Evolutionary conservation across 1,140 invertebrate species (phyloP).

Genomic region (Ephestia elutella): DNA sequence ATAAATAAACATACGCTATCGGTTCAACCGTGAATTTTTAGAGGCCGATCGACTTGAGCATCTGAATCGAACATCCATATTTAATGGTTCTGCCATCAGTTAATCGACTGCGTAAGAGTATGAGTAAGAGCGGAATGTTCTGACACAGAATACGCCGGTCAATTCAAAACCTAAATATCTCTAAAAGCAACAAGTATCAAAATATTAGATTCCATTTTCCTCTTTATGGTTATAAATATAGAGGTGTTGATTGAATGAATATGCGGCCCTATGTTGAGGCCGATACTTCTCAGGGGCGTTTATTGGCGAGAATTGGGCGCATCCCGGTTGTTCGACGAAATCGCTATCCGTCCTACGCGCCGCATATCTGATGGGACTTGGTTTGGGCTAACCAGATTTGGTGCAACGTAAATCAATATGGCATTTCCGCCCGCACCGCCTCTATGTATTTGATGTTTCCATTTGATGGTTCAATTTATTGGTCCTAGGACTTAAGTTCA

Average conservation of each 20-base stretch:
- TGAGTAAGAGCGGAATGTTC: constrained; percentile 22
- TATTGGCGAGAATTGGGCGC: constrained; percentile 69
- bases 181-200: constrained; percentile 31
- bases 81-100: constrained; percentile 32
- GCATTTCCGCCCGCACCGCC: constrained; percentile 28
- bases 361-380: constrained; percentile 47
- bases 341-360: constrained; percentile 57
- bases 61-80: constrained; percentile 33
- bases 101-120: constrained; percentile 30
- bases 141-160: constrained; percentile 39
- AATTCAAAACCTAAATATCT: constrained; percentile 38
- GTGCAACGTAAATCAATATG: constrained; percentile 31
- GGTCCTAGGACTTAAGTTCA: too few species aligned
- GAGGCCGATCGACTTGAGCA: constrained; percentile 19
- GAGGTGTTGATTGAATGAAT: constrained; percentile 42
- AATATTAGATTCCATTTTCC: constrained; percentile 35
- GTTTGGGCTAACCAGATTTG: constrained; percentile 40
- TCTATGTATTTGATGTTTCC: constrained; percentile 10
- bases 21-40: constrained; percentile 17
- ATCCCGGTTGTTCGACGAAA: constrained; percentile 66
- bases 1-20: constrained; percentile 22
- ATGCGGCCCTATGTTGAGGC: constrained; percentile 30
- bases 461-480: constrained; percentile 4
- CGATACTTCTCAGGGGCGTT: constrained; percentile 56
- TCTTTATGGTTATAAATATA: constrained; percentile 34